These are phyloP conservation scores for Argyrosomus regius DNA, from an alignment of 2,797 vertebrate genomes.

Conservation along the genomic window DNA sequence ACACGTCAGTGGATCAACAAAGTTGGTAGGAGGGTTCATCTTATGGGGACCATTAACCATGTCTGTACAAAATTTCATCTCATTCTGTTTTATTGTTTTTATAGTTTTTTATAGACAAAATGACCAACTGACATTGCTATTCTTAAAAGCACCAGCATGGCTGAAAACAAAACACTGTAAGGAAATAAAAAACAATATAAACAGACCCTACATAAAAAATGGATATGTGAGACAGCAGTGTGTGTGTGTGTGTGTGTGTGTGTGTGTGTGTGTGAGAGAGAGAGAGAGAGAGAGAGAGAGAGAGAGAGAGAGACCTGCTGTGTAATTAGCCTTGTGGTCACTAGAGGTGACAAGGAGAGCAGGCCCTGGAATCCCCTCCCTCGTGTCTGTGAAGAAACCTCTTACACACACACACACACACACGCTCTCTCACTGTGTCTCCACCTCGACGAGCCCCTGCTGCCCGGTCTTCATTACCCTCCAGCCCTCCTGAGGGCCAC, in stretches of 20 bases:
- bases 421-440: slow-evolving; percentile 71
- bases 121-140: background rate
- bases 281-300: no score
- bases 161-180: background rate
- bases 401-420: slow-evolving; percentile 66
- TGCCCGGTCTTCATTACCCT: slow-evolving; percentile 95
- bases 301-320: slow-evolving; percentile 36
- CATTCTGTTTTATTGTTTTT: background rate
- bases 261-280: slow-evolving; percentile 12
- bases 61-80: background rate
- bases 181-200: background rate
- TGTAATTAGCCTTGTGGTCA: slow-evolving; percentile 85
- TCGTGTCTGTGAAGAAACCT: slow-evolving; percentile 87
- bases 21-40: background rate
- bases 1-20: background rate
- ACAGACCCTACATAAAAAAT: background rate
- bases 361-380: slow-evolving; percentile 91
- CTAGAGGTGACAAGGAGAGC: slow-evolving; percentile 94
- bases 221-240: background rate
- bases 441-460: slow-evolving; percentile 81
- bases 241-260: slow-evolving; percentile 14
- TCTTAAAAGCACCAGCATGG: background rate
- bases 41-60: background rate
- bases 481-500: slow-evolving; percentile 89
- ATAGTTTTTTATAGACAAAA: slow-evolving; percentile 4